phyloP scores from a whole-genome alignment of 2,797 vertebrate genomes.

The Danionella dracula region DNA sequence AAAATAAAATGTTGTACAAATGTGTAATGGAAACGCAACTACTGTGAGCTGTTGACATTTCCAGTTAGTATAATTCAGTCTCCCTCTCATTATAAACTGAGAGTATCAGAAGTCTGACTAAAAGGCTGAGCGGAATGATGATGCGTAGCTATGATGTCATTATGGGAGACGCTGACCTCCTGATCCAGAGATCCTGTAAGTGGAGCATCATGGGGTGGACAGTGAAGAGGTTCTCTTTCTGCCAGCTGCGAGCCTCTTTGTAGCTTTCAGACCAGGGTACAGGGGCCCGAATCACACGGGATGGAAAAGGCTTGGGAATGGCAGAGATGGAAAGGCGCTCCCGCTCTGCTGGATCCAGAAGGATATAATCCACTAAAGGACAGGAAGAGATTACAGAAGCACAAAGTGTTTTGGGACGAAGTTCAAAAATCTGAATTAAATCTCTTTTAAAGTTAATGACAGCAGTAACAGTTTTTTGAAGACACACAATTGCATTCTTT shows the following conservation, averaged over 20 bases:
- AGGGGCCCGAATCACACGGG: conserved; percentile 74
- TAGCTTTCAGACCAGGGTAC: conserved; percentile 80
- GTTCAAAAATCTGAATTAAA: no score
- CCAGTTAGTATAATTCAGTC: no score
- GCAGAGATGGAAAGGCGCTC: conserved; percentile 73
- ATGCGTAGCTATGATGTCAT: neutral
- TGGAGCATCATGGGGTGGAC: conserved; percentile 72
- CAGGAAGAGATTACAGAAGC: neutral
- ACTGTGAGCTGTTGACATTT: no score
- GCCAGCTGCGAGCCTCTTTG: conserved; percentile 65
- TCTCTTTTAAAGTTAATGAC: no score
- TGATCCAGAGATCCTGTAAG: conserved; percentile 80
- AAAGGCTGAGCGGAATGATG: no score
- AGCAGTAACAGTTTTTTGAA: no score
- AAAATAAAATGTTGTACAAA: no score
- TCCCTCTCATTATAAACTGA: no score
- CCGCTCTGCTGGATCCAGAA: conserved; percentile 78
- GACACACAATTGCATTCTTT: no score
- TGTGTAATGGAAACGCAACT: no score
- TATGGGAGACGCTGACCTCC: conserved; percentile 63
- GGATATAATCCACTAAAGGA: conserved; percentile 82
- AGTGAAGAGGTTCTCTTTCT: conserved; percentile 71
- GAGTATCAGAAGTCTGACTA: no score
- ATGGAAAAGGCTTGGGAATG: conserved; percentile 69
- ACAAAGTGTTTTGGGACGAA: neutral